Conservation (phyloP, 2,888 invertebrate genomes). For the Heliothis peltigera region DNA sequence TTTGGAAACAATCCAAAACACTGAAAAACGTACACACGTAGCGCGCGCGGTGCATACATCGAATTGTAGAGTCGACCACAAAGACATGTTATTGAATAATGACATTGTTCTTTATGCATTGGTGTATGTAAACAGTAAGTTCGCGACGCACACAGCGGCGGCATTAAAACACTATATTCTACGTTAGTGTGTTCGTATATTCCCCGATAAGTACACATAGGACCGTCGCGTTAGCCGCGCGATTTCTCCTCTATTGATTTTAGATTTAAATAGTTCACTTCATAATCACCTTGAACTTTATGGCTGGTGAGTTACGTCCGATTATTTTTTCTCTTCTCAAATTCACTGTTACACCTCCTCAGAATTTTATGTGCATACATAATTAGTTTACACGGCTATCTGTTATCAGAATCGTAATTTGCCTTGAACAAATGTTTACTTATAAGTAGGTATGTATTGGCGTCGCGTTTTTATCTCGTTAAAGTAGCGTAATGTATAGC, state of each 20-base stretch:
- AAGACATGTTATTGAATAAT: constrained; percentile 79
- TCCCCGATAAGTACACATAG: constrained; percentile 80
- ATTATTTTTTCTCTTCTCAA: constrained; percentile 47
- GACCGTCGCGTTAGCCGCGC: constrained; percentile 77
- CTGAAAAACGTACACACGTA: constrained; percentile 64
- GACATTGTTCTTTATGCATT: constrained; percentile 81
- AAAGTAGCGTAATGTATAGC: constrained; percentile 48
- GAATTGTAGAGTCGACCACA: constrained; percentile 70
- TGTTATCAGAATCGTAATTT: constrained; percentile 66
- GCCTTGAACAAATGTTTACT: constrained; percentile 70
- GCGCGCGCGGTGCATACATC: constrained; percentile 70
- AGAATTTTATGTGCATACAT: constrained; percentile 55
- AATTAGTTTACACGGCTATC: constrained; percentile 62
- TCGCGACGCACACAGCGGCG: constrained; percentile 68
- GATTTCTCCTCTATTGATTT: constrained; percentile 87
- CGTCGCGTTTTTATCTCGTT: constrained; percentile 51
- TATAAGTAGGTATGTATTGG: constrained; percentile 52
- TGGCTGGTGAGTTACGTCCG: constrained; percentile 82
- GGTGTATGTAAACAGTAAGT: constrained; percentile 81
- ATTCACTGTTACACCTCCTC: constrained; percentile 47
- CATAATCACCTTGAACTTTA: constrained; percentile 83
- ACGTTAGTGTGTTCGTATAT: constrained; percentile 73
- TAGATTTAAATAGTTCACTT: constrained; percentile 75
- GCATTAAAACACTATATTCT: constrained; percentile 61
- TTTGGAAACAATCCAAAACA: constrained; percentile 69